These are phyloP conservation scores for Dryoscopus gambensis DNA, from an alignment of 2,113 vertebrate species.

Conservation along the genomic window DNA sequence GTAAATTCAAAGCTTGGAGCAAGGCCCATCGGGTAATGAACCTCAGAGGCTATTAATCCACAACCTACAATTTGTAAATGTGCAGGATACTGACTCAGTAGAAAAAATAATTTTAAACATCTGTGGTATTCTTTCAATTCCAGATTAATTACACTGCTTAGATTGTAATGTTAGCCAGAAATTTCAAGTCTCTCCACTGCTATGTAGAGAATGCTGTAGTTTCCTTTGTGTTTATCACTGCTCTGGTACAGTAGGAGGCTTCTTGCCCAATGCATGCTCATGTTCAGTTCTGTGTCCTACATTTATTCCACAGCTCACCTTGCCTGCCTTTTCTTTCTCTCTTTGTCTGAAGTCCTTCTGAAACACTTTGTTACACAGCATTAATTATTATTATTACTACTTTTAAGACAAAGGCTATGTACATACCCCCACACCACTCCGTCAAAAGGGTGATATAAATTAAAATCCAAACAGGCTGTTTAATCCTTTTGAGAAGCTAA, in stretches of 20 bases:
- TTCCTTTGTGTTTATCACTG: constrained; percentile 67
- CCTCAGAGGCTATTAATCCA: constrained; percentile 68
- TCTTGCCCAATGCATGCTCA: constrained; percentile 27
- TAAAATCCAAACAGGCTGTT: constrained; percentile 71
- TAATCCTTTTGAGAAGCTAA: constrained; percentile 72
- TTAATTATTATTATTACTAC: constrained; percentile 68
- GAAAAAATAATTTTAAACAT: constrained; percentile 80
- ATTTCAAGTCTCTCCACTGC: constrained; percentile 66
- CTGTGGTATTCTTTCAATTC: constrained; percentile 78
- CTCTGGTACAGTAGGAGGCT: constrained; percentile 12
- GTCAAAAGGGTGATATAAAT: constrained; percentile 73
- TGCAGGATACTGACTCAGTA: constrained; percentile 73
- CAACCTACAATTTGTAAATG: constrained; percentile 74
- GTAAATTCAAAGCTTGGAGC: constrained; percentile 63
- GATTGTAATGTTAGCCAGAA: constrained; percentile 70
- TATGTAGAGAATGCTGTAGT: constrained; percentile 55
- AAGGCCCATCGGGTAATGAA: constrained; percentile 40
- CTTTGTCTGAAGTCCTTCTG: constrained; percentile 37
- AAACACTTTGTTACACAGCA: constrained; percentile 39
- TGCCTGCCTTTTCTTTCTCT: constrained; percentile 37
- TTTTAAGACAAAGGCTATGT: constrained; percentile 68
- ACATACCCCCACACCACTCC: constrained; percentile 65
- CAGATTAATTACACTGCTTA: constrained; percentile 75
- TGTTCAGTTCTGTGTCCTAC: constrained; percentile 39
- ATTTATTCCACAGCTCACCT: constrained; percentile 57